Percentiles rank a stretch among this genome's conserved stretches.
Conservation (phyloP, 1,140 invertebrate species). For the Brachionus calyciflorus region DNA sequence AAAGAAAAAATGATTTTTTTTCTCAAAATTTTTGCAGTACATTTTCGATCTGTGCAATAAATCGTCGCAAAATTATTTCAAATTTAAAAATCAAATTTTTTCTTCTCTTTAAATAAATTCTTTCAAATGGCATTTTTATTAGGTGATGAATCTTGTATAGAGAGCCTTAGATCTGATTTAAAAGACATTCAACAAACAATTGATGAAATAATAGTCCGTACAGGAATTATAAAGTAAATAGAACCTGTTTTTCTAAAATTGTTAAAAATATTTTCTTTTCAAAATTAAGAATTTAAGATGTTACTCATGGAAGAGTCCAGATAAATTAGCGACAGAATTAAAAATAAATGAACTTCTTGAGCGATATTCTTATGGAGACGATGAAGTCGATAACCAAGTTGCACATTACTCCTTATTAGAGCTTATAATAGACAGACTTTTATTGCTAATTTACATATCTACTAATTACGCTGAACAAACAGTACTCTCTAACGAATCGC, state of each 20-base stretch:
- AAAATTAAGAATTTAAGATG: slow-evolving; percentile 3
- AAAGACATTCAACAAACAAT: slow-evolving; percentile 38
- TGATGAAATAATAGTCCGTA: slow-evolving; percentile 31
- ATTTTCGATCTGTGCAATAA: neutral
- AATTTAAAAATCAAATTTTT: neutral
- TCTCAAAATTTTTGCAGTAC: too few relatives aligned
- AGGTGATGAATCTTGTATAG: slow-evolving; percentile 42
- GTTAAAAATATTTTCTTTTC: neutral
- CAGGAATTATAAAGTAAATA: slow-evolving; percentile 29
- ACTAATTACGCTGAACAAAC: slow-evolving; percentile 20
- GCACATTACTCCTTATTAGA: slow-evolving; percentile 24
- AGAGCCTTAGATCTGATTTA: slow-evolving; percentile 29
- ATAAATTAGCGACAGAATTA: slow-evolving; percentile 41
- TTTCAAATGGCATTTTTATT: slow-evolving; percentile 45
- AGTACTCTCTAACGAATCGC: neutral
- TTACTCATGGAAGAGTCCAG: slow-evolving; percentile 45
- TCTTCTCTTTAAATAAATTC: neutral
- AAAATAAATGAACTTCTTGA: slow-evolving; percentile 17
- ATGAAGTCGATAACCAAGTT: slow-evolving; percentile 43
- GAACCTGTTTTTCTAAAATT: neutral
- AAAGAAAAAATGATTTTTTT: too few relatives aligned
- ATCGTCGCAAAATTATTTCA: neutral
- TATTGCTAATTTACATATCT: neutral
- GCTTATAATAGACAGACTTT: slow-evolving; percentile 28
- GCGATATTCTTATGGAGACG: neutral